A percentile compares a stretch with the other conserved stretches of the same genome.
Evolutionary conservation across 2,888 invertebrate species (phyloP).

Genomic region (Platynereis dumerilii): DNA sequence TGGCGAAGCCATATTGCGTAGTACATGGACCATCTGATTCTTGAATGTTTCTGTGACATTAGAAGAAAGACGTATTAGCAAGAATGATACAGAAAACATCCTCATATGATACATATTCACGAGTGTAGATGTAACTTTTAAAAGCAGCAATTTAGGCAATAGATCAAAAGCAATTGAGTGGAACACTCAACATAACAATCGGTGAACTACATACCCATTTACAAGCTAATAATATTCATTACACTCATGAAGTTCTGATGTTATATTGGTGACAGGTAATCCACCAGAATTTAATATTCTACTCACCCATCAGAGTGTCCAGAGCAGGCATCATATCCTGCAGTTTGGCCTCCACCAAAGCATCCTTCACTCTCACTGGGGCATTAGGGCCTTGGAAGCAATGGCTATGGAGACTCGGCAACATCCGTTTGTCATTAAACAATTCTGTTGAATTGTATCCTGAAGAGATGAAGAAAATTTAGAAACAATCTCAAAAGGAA

Average conservation of each 20-base stretch:
- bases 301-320: slow-evolving; percentile 3
- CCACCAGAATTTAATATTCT: no score
- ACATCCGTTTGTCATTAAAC: slow-evolving; percentile 37
- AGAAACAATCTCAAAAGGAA: no score
- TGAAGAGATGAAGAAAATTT: slow-evolving; percentile 9
- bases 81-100: not conserved
- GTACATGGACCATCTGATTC: slow-evolving; percentile 72
- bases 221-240: no score
- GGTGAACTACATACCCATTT: no score
- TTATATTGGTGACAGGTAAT: no score
- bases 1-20: slow-evolving; percentile 83
- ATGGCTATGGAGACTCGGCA: slow-evolving; percentile 17
- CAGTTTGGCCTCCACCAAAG: not conserved
- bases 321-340: slow-evolving; percentile 1
- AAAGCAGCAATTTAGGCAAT: no score
- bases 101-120: no score
- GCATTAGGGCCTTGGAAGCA: slow-evolving; percentile 15
- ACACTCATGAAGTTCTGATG: no score
- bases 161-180: no score
- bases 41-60: slow-evolving; percentile 12
- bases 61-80: not conserved
- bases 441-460: slow-evolving; percentile 30
- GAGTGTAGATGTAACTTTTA: no score
- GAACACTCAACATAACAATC: no score
- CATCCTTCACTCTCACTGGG: not conserved